These are phyloP conservation scores for Notiomystis cincta DNA, from an alignment of 2,113 vertebrate species.

Conservation along the genomic window DNA sequence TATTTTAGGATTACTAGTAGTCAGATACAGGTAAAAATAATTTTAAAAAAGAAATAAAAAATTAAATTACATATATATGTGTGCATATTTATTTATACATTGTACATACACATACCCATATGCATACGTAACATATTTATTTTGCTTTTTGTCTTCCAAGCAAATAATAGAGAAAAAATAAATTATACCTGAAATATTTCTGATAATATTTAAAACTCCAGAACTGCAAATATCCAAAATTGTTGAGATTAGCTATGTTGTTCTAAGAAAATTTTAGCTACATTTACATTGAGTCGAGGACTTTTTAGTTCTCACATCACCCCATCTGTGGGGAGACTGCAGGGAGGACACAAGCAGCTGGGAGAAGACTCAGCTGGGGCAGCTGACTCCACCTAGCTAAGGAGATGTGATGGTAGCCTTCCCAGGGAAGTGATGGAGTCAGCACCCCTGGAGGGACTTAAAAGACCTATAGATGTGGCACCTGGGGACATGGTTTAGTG, in stretches of 20 bases:
- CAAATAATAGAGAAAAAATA: neutral
- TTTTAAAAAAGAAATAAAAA: neutral
- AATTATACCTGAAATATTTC: neutral
- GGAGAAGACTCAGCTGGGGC: neutral
- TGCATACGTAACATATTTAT: neutral
- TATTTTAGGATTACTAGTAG: neutral
- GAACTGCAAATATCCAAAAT: neutral
- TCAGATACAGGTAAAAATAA: neutral
- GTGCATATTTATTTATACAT: neutral
- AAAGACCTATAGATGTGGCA: neutral
- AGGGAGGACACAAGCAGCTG: neutral
- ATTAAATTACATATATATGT: neutral
- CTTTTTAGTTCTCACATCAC: neutral
- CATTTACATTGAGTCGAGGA: neutral
- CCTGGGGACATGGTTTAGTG: neutral
- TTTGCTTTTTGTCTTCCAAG: neutral
- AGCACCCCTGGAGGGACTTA: neutral
- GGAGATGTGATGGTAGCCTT: neutral
- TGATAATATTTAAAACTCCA: neutral
- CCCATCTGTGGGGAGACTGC: neutral
- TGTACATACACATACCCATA: fast-evolving
- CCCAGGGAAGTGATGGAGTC: neutral
- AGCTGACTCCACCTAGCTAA: neutral
- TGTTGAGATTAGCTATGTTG: neutral
- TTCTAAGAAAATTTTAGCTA: neutral